phyloP scores from a whole-genome alignment of 2,797 vertebrate species.

The Poeciliopsis infans region DNA sequence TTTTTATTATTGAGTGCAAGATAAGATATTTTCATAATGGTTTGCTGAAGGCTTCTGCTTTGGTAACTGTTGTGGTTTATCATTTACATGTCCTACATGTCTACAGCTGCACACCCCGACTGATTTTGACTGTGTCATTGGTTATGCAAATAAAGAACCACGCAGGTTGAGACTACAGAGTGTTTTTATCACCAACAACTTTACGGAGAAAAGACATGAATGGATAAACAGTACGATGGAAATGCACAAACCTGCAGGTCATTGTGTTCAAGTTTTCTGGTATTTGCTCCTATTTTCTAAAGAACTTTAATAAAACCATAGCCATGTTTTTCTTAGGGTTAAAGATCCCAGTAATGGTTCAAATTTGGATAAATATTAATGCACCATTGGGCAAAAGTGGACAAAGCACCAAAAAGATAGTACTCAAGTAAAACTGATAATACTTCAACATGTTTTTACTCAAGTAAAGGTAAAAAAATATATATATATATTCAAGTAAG shows the following conservation, averaged over 20 bases:
- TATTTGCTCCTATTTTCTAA: background rate
- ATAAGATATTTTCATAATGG: background rate
- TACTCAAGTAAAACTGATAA: background rate
- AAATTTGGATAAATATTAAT: background rate
- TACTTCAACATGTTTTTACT: too few species aligned
- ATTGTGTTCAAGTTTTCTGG: background rate
- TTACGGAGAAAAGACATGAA: background rate
- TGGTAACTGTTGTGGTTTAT: conserved; percentile 29
- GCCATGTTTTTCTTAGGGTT: background rate
- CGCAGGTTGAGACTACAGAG: background rate
- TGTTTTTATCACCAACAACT: background rate
- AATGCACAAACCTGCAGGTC: background rate
- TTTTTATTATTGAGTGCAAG: background rate
- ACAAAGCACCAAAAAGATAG: too few species aligned
- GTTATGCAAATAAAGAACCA: conserved; percentile 16
- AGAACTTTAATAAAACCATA: background rate
- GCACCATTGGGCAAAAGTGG: background rate
- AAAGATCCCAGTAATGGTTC: background rate
- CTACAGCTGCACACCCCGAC: background rate
- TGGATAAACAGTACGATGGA: background rate
- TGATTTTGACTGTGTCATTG: conserved; percentile 11
- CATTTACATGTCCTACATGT: conserved; percentile 20
- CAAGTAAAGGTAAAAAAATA: too few species aligned
- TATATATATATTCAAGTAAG: too few species aligned
- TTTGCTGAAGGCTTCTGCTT: background rate